Percentiles rank a stretch among this genome's conserved stretches.
phyloP scores from a whole-genome alignment of 2,888 invertebrate species.

The Philopedon plagiatum region DNA sequence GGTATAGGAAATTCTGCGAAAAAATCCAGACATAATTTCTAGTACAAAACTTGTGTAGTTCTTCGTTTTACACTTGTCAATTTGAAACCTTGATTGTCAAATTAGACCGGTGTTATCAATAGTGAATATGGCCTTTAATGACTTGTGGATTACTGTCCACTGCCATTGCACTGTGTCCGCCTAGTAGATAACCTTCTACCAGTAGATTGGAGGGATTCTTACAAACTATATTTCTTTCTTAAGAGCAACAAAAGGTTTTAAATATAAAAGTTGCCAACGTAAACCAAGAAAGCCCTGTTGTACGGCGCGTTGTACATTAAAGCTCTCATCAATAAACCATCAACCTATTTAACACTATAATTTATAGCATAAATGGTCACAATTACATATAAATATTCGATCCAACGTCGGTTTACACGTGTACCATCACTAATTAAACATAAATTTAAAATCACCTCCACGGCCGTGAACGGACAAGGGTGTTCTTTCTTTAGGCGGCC shows the following conservation, averaged over 20 bases:
- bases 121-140: too few relatives aligned
- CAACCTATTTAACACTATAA: constrained; percentile 52
- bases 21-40: too few relatives aligned
- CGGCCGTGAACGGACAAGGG: constrained; percentile 41
- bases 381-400: constrained; percentile 57
- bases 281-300: constrained; percentile 3
- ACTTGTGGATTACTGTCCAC: too few relatives aligned
- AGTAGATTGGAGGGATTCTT: neutral
- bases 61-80: too few relatives aligned
- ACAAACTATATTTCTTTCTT: neutral
- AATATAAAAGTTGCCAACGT: neutral
- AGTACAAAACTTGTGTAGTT: too few relatives aligned
- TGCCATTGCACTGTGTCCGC: too few relatives aligned
- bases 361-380: constrained; percentile 55
- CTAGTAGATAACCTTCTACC: neutral
- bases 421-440: constrained; percentile 56
- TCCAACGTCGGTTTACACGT: constrained; percentile 53
- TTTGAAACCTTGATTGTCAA: too few relatives aligned
- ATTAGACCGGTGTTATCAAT: too few relatives aligned
- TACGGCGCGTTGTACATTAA: constrained; percentile 26
- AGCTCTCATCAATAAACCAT: constrained; percentile 45
- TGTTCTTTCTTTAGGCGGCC: constrained; percentile 21
- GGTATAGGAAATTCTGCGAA: too few relatives aligned
- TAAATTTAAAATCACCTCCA: constrained; percentile 53
- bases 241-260: neutral